Base-by-base conservation (phyloP, 2,888 invertebrate genomes). In the Agriopis marginaria region DNA sequence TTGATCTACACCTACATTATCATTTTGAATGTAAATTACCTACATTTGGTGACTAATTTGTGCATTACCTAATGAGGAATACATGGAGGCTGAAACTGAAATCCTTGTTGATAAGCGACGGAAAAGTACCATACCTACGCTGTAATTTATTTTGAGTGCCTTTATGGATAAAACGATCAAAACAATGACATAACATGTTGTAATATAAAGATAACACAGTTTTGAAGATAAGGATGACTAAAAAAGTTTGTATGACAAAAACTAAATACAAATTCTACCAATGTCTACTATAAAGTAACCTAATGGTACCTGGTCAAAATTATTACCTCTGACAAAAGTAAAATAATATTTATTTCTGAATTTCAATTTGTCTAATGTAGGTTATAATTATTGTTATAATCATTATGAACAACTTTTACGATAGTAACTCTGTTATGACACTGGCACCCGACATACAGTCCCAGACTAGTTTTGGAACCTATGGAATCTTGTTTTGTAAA, bases 1-100 rank as follows among this genome's bases (percentile, higher is more conserved):
- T 60, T 69, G 60, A 64, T 64, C 68, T 66, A 73, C 63, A 68
- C 59, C 68, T 71, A 64, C 73, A 53, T 67, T 58, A 5, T 32
- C n/a, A 47, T 53, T 54, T 62, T 47, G 39, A 42, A 65, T 53
- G n/a, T 53, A 62, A 32, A 59, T 63, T 45, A 10, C 39, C 7
- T 50, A 60, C n/a, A 45, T 64, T 63, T 62, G 42, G 42, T 64
- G 56, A 62, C 64, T 56, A 56, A 62, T 65, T 65, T 54, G 49
- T 14, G 10, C 9, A 55, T 63, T 68, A 61, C 68, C 60, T 69
- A 64, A 55, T 55, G 61, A 39, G 64, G 64, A 50, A 7, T 39
- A n/a, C 44, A 14, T 61, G 44, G 44, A 65, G 64, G 61, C 61
- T 53, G 60, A 56, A 50, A 49, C n/a, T 53, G 32, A 61, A 8